Conservation (phyloP, 2,888 invertebrate species). For the Stomorhina lunata region DNA sequence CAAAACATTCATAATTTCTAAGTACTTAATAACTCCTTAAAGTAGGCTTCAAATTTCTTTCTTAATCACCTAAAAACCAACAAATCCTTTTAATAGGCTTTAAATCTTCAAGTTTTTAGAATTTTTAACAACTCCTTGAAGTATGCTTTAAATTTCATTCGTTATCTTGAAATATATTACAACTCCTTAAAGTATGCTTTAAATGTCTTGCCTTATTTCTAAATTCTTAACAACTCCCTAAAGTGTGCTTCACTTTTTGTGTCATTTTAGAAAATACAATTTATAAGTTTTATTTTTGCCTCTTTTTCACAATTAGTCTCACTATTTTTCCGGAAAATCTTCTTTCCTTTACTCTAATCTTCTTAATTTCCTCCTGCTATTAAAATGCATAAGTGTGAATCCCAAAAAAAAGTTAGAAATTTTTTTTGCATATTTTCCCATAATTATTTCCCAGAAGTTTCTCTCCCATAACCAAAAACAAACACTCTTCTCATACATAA, state of each 20-base stretch:
- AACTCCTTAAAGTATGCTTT: slow-evolving; percentile 26
- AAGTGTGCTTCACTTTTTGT: not conserved
- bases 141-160: too few species aligned
- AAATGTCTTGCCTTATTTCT: not conserved
- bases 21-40: too few species aligned
- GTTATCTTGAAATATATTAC: too few species aligned
- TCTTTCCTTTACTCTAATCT: not conserved
- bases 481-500: slow-evolving; percentile 11
- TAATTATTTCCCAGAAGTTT: slow-evolving; percentile 47
- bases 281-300: too few species aligned
- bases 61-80: too few species aligned
- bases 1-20: too few species aligned
- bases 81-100: too few species aligned
- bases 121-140: too few species aligned
- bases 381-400: not conserved
- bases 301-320: too few species aligned
- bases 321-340: not conserved
- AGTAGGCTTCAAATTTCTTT: too few species aligned
- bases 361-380: not conserved
- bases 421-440: slow-evolving; percentile 56
- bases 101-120: too few species aligned
- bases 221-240: not conserved
- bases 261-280: not conserved
- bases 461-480: not conserved
- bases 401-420: slow-evolving; percentile 9